Evolutionary conservation across 2,888 invertebrate genomes (phyloP).

Genomic region (Eilema griseolum): DNA sequence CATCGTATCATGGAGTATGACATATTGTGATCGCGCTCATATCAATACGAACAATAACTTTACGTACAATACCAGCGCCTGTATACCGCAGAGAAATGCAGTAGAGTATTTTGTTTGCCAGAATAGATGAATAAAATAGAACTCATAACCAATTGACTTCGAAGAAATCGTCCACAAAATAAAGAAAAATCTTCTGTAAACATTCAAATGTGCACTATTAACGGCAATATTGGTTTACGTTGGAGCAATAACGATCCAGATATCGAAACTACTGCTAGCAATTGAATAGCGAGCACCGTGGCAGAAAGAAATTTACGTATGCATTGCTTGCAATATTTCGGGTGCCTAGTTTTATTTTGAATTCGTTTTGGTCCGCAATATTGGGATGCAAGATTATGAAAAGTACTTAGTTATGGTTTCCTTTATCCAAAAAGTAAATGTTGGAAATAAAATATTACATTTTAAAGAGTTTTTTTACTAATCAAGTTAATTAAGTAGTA

Average conservation of each 20-base stretch:
- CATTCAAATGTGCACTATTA: slow-evolving; percentile 72
- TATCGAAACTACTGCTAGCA: slow-evolving; percentile 65
- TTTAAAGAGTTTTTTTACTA: too few relatives aligned
- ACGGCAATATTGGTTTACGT: slow-evolving; percentile 68
- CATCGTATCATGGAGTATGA: not conserved
- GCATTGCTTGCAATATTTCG: slow-evolving; percentile 49
- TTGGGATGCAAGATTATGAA: not conserved
- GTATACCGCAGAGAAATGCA: slow-evolving; percentile 15
- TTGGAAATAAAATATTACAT: not conserved
- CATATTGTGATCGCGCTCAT: not conserved
- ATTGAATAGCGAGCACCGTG: slow-evolving; percentile 58
- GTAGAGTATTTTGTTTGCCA: not conserved
- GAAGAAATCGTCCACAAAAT: slow-evolving; percentile 50
- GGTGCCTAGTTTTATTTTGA: slow-evolving; percentile 37
- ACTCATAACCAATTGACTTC: slow-evolving; percentile 17
- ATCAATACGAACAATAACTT: not conserved
- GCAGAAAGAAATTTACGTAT: slow-evolving; percentile 48
- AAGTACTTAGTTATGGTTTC: not conserved
- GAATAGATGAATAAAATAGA: not conserved
- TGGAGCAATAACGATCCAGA: slow-evolving; percentile 66
- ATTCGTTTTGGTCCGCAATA: slow-evolving; percentile 4
- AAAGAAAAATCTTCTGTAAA: slow-evolving; percentile 62
- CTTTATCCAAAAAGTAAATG: too few relatives aligned
- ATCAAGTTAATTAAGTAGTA: not conserved
- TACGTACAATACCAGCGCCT: slow-evolving; percentile 8